These are phyloP conservation scores for Dendrocincla tyrannina DNA, from an alignment of 2,797 vertebrate species.

Conservation along the genomic window DNA sequence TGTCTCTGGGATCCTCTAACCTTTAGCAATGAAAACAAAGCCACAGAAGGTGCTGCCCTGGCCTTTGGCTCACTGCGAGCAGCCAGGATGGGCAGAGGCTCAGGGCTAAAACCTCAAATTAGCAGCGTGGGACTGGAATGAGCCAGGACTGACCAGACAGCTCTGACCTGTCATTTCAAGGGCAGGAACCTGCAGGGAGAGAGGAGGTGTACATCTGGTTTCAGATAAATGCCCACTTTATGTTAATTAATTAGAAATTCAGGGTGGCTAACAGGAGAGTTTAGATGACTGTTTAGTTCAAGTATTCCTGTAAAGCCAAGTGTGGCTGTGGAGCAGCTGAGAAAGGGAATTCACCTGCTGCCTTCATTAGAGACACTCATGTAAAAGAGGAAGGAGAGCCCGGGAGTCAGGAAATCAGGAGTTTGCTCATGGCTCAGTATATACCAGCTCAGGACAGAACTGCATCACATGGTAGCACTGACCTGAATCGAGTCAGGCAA, in stretches of 20 bases:
- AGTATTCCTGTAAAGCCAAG: neutral
- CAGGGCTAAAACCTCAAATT: constrained; percentile 18
- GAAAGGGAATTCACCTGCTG: neutral
- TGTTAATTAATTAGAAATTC: constrained; percentile 36
- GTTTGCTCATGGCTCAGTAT: neutral
- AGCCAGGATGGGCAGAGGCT: neutral
- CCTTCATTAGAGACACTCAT: neutral
- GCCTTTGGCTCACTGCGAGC: neutral
- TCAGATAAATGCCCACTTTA: neutral
- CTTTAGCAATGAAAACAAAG: constrained; percentile 32
- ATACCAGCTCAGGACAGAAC: neutral
- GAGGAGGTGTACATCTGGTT: neutral
- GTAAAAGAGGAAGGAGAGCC: neutral
- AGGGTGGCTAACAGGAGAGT: neutral
- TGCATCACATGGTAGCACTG: accelerated
- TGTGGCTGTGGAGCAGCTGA: neutral
- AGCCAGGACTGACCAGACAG: neutral
- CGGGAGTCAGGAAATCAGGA: neutral
- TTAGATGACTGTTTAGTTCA: neutral
- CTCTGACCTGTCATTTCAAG: neutral
- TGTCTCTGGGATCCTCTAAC: constrained; percentile 32
- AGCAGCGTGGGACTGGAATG: neutral
- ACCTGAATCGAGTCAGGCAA: neutral
- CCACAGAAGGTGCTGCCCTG: neutral
- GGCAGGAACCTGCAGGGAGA: neutral